phyloP scores from a whole-genome alignment of 2,888 invertebrate genomes.

The Ferrisia virgata region DNA sequence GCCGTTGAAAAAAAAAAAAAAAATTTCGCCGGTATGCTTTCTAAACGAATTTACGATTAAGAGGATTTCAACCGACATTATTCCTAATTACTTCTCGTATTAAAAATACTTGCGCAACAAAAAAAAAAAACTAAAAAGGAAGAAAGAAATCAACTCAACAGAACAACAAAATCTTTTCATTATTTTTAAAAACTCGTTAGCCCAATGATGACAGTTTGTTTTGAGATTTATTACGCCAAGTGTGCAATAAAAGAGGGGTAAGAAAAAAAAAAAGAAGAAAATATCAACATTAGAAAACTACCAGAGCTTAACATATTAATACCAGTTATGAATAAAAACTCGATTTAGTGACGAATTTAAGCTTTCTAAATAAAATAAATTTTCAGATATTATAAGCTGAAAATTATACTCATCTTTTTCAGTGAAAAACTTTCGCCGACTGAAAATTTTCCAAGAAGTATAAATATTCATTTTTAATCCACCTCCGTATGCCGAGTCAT shows the following conservation, averaged over 20 bases:
- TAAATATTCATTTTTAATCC: slow-evolving; percentile 9
- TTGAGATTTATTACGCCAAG: neutral
- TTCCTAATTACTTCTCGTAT: slow-evolving; percentile 17
- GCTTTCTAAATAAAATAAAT: neutral
- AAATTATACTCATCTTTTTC: neutral
- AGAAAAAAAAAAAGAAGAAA: neutral
- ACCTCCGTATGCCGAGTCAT: neutral
- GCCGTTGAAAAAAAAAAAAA: neutral
- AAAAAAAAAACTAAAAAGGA: neutral
- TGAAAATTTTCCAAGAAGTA: neutral
- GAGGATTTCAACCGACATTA: slow-evolving; percentile 8
- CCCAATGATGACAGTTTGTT: neutral
- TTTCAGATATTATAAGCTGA: neutral
- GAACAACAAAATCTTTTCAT: neutral
- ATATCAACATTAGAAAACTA: neutral
- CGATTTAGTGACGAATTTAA: slow-evolving; percentile 5
- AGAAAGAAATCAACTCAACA: neutral
- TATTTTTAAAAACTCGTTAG: neutral
- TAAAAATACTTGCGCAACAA: neutral
- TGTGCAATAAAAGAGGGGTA: neutral
- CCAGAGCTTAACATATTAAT: neutral
- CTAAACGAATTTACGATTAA: slow-evolving; percentile 18
- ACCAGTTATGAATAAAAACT: neutral
- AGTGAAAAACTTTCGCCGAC: neutral
- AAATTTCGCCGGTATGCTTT: neutral